Evolutionary conservation across 2,113 vertebrate species (phyloP).

Genomic region (Drymodes brunneopygia): DNA sequence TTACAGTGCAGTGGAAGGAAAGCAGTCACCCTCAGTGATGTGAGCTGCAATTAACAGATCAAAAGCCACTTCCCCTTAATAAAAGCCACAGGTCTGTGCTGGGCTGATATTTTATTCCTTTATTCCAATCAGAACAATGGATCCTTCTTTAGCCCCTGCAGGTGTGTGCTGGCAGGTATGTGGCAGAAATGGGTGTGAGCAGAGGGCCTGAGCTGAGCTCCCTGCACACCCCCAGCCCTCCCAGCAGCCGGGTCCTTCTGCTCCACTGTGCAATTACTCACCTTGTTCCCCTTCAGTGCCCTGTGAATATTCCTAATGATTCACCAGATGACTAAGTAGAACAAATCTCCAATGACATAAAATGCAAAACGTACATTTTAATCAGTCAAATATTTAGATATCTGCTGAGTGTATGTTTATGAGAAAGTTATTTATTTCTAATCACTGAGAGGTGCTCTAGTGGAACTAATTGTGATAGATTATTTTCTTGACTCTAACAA

Average conservation of each 20-base stretch:
- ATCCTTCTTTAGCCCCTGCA: not conserved
- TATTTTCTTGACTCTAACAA: slow-evolving; percentile 23
- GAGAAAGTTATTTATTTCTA: slow-evolving; percentile 64
- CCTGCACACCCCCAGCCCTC: not conserved
- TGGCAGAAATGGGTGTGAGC: not conserved
- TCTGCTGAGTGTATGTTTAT: slow-evolving; percentile 43
- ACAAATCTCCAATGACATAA: slow-evolving; percentile 46
- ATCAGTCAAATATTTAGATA: slow-evolving; percentile 56
- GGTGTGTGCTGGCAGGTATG: not conserved
- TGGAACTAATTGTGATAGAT: slow-evolving; percentile 68
- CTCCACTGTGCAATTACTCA: slow-evolving; percentile 48
- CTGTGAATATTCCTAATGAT: slow-evolving; percentile 29
- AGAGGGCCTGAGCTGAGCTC: not conserved
- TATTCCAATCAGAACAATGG: not conserved
- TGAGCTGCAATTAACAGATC: slow-evolving; percentile 41
- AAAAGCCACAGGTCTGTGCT: not conserved
- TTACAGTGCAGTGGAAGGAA: not conserved
- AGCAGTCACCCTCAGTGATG: not conserved
- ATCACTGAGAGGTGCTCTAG: slow-evolving; percentile 55
- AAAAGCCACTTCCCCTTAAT: not conserved
- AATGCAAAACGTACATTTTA: slow-evolving; percentile 60
- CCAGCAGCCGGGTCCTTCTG: not conserved
- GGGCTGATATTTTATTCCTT: not conserved
- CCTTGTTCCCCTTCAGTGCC: not conserved
- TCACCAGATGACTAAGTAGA: slow-evolving; percentile 37